Base-by-base conservation (phyloP, 1,140 invertebrate genomes). In the Ceratosolen solmsi region DNA sequence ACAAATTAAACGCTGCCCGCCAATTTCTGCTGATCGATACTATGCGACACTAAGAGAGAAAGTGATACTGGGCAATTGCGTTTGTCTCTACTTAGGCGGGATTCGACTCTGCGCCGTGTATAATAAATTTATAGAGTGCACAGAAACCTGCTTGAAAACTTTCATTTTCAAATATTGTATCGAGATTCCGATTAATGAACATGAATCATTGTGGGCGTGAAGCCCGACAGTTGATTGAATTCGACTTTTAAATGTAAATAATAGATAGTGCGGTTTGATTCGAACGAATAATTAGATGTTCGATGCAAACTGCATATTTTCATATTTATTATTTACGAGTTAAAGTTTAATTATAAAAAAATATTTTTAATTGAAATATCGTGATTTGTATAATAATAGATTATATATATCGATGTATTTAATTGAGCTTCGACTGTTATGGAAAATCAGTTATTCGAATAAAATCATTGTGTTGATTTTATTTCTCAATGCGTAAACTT, bases 21-120 rank as follows among this genome's bases (percentile, higher is more conserved):
- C 33, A 51, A 60, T 60, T 60, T 22, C 27, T 5, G 73, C 73
- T 36, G 73, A 75, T 75, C 73, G 73, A 75, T 60, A 60, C 36
- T 22, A 15, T 11, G 20, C 36, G 65, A 36, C 54, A 15, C 73
- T 17, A 75, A 54, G 33, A 30, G 73, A 70, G 56, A 60, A 58
- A 60, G 56, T 51, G 73, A 38, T 75, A 7, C 41, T 46, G 13
- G 5, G 41, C 5, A 74, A n/a, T 20, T 49, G 72, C 72, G 15
- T 2, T 54, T 20, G 51, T 2, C 51, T n/a, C n/a, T n/a, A n/a
- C n/a, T n/a, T n/a, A n/a, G n/a, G n/a, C n/a, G n/a, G n/a, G 11
- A 33, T 33, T 63, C 60, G 33, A 68, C 63, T 38, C 17, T 11
- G 15, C 63, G 3, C 27, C 20, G 4, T 7, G 36, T 25, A 70